These are phyloP conservation scores for Choristoneura rosaceana DNA, from an alignment of 2,888 invertebrate genomes.

Conservation along the genomic window DNA sequence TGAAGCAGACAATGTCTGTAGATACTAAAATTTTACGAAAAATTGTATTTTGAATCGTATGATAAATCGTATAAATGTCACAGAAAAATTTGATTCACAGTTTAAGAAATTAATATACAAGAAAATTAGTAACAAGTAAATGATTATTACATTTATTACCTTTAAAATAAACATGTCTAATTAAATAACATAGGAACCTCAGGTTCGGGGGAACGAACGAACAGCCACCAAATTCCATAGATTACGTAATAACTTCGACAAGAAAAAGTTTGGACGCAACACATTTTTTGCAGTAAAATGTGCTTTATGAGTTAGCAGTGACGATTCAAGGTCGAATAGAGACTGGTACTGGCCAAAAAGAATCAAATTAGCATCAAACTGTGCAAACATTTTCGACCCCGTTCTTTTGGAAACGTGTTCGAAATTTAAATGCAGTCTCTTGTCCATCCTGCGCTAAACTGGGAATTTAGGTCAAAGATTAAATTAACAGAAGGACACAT, in stretches of 20 bases:
- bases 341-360: conserved; percentile 9
- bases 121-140: too few relatives aligned
- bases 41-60: too few relatives aligned
- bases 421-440: conserved; percentile 4
- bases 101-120: too few relatives aligned
- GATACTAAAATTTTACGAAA: not conserved
- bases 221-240: not conserved
- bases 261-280: not conserved
- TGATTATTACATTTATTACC: too few relatives aligned
- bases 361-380: conserved; percentile 36
- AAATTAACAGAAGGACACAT: not conserved
- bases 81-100: too few relatives aligned
- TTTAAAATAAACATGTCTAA: too few relatives aligned
- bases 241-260: conserved; percentile 11
- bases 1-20: not conserved
- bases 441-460: not conserved
- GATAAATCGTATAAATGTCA: too few relatives aligned
- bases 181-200: too few relatives aligned
- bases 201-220: too few relatives aligned
- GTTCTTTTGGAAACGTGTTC: conserved; percentile 12
- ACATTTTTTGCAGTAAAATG: not conserved
- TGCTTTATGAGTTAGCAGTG: conserved; percentile 19
- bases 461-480: conserved; percentile 13
- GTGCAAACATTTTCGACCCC: conserved; percentile 19
- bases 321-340: conserved; percentile 3